Evolutionary conservation across 2,797 vertebrate genomes (phyloP), one percentile per base, ranked within the genome.

Genomic region (Lates japonicus): DNA sequence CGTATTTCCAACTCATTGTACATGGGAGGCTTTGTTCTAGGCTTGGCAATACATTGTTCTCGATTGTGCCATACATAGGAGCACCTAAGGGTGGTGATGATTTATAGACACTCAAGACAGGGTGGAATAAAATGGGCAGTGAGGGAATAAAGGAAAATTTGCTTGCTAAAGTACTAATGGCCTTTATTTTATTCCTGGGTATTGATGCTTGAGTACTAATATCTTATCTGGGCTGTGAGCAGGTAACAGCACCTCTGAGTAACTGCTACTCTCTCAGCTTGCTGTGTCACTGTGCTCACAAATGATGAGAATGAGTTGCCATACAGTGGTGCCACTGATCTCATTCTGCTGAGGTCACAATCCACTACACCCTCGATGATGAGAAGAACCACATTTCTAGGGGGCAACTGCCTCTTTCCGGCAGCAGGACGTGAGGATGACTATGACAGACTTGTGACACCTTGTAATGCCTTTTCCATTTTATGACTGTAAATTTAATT

Each of bases 281-380:
- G 82, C 87, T 80, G 83, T 80, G 85, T 87, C 85, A 88, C 76
- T 3, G 60, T 55, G 46, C 41, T n/a, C n/a, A n/a, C n/a, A n/a
- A n/a, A n/a, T n/a, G n/a, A n/a, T n/a, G n/a, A n/a, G n/a, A n/a
- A n/a, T n/a, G n/a, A n/a, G n/a, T n/a, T n/a, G n/a, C 62, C 55
- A 39, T 11, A 44, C 4, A 2, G 42, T 29, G 35, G 46, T 62
- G 76, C 65, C 71, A 25, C 83, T 89, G 83, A 90, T 79, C 70
- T 84, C 79, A 88, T 75, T 78, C 69, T 49, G 70, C 64, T 79
- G 74, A 88, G 80, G 86, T 92, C 86, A 90, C 48, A 11, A 80
- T 72, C 25, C 52, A 59, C 84, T 75, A 75, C 42, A 70, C 44
- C 74, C 22, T 37, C 59, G 39, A 88, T 80, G 66, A 90, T 60